Evolutionary conservation across 2,797 vertebrate species (phyloP).

Genomic region (Threskiornis aethiopicus): DNA sequence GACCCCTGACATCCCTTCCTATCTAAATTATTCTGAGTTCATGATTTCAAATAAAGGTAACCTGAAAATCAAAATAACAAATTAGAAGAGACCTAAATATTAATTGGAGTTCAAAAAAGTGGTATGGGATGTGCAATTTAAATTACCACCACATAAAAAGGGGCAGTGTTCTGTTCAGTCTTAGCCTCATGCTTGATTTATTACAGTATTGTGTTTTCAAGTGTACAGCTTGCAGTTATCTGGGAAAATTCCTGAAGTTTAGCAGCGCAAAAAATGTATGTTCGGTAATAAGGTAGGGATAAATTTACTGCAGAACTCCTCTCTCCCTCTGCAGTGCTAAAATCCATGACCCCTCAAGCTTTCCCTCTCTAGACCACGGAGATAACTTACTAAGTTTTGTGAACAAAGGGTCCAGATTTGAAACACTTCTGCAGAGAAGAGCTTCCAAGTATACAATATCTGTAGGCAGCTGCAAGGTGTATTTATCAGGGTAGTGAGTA

Average conservation of each 20-base stretch:
- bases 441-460: neutral
- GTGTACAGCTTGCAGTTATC: neutral
- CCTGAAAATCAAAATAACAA: constrained; percentile 2
- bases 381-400: neutral
- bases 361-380: neutral
- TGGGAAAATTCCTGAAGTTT: neutral
- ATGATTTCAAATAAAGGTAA: neutral
- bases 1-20: neutral
- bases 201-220: neutral
- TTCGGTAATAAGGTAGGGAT: neutral
- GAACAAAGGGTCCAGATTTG: neutral
- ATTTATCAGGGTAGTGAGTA: neutral
- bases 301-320: neutral
- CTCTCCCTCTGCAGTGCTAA: neutral
- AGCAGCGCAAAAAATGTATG: neutral
- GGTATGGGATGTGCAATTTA: neutral
- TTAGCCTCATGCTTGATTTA: neutral
- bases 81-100: neutral
- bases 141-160: neutral
- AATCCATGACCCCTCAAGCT: rapidly evolving
- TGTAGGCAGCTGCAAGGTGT: neutral
- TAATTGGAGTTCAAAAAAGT: neutral
- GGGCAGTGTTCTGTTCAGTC: neutral
- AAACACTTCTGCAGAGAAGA: neutral
- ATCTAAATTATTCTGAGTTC: neutral